phyloP scores from a whole-genome alignment of 2,797 vertebrate species.

The Myotis planiceps region DNA sequence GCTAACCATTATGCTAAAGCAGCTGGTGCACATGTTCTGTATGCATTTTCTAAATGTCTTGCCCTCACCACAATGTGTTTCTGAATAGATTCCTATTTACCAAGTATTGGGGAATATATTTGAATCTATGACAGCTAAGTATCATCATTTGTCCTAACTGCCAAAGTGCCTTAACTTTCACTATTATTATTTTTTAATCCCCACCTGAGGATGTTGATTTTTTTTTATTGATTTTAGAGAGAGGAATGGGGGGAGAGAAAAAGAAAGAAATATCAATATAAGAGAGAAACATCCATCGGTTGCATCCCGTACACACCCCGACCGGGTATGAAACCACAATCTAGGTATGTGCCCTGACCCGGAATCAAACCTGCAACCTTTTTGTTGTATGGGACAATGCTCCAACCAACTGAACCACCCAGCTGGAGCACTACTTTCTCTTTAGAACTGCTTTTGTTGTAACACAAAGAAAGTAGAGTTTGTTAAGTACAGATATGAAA shows the following conservation, averaged over 20 bases:
- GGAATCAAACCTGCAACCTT: not conserved
- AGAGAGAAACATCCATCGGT: not conserved
- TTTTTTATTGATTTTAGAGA: not conserved
- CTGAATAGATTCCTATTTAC: not conserved
- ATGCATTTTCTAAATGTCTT: slow-evolving; percentile 43
- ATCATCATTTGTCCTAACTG: not conserved
- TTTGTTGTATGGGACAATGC: not conserved
- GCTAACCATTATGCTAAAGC: slow-evolving; percentile 18
- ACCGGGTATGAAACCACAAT: not conserved
- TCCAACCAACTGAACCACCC: not conserved
- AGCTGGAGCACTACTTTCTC: not conserved
- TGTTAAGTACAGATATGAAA: slow-evolving; percentile 29
- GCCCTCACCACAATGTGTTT: not conserved
- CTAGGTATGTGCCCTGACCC: not conserved
- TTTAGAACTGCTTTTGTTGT: not conserved
- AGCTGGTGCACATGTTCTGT: not conserved
- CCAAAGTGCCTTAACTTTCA: not conserved
- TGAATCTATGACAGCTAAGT: slow-evolving; percentile 12
- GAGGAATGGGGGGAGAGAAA: too few relatives aligned
- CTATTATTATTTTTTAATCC: not conserved
- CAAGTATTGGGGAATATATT: slow-evolving; percentile 6
- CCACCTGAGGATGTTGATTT: not conserved
- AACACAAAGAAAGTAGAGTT: slow-evolving; percentile 39
- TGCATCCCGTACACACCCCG: not conserved
- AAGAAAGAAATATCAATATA: not conserved